Evolutionary conservation across 2,113 vertebrate genomes (phyloP), one percentile per base, ranked within the genome.

Genomic region (Eublepharis macularius): DNA sequence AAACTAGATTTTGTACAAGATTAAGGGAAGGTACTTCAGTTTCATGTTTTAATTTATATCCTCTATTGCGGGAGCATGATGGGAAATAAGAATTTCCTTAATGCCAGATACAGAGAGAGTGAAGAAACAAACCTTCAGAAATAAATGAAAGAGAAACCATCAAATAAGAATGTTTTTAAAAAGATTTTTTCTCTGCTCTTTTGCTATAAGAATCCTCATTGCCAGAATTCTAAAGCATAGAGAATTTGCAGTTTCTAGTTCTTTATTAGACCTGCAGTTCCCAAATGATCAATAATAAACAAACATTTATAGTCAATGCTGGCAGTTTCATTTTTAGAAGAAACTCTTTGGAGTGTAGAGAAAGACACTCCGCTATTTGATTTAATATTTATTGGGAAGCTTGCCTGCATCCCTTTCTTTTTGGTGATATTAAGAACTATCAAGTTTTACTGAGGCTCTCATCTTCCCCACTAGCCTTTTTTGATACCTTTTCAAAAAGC

Each of bases 231-330:
- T 34, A 81, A 74, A 90, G 39, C 43, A 82, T 13, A 80, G 79
- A 49, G 75, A 87, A 9, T 87, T 86, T 87, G 45, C 66, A 54
- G 3, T 82, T 51, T 92, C 82, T 76, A 60, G 41, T 81, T 74
- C 74, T 89, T 85, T 11, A 6, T 77, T 81, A 87, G 76, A 90
- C 65, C 83, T 83, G 72, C 74, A 72, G 74, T 51, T 89, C 84
- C 75, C 84, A 47, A 70, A 90, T 91, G 86, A 93, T 94, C 88
- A 91, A 87, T 90, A 92, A 75, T 90, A 91, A 93, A 78, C 90
- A 93, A 90, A 86, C 41, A 77, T 90, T 92, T 90, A 70, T 86
- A 84, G 87, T 89, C 68, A 88, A n/a, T 81, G 65, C 86, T 89
- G 90, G 89, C 84, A 51, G 76, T 89, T 89, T 91, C 57, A 74